These are phyloP conservation scores for Spisula solida DNA, from an alignment of 2,888 invertebrate species.

Conservation along the genomic window DNA sequence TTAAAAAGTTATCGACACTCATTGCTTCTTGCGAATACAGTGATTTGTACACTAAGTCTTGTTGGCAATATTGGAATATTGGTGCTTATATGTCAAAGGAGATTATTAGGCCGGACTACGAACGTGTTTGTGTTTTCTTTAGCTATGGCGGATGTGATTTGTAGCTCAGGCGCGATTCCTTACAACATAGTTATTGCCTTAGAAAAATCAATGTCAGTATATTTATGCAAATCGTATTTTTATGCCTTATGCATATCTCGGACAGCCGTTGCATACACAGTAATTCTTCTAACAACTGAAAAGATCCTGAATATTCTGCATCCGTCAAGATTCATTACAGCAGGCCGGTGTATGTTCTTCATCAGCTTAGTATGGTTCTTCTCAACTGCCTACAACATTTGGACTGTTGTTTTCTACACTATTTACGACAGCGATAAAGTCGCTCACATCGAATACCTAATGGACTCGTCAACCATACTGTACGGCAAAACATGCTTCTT, in stretches of 20 bases:
- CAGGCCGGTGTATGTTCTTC: conserved; percentile 83
- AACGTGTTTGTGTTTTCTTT: conserved; percentile 83
- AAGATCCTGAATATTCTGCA: conserved; percentile 73
- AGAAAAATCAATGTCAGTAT: conserved; percentile 69
- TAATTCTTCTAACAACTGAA: conserved; percentile 73
- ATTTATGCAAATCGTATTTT: conserved; percentile 78
- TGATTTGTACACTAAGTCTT: conserved; percentile 72
- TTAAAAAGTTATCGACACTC: conserved; percentile 55
- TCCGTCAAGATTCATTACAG: conserved; percentile 73
- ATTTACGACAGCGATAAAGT: conserved; percentile 66
- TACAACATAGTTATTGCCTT: conserved; percentile 58
- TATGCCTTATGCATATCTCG: conserved; percentile 79
- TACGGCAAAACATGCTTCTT: conserved; percentile 72
- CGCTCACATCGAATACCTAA: conserved; percentile 40
- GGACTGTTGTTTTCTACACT: conserved; percentile 82
- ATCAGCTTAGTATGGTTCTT: conserved; percentile 86
- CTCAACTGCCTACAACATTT: conserved; percentile 84
- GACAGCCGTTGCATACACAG: conserved; percentile 79
- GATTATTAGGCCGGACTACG: conserved; percentile 80
- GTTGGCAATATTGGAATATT: conserved; percentile 75
- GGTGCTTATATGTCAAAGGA: conserved; percentile 77
- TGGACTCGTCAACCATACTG: conserved; percentile 47
- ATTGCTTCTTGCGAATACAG: conserved; percentile 61
- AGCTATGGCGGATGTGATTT: conserved; percentile 79
- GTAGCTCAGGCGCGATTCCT: conserved; percentile 64